Percentiles rank a stretch among this genome's conserved stretches.
Conservation (phyloP, 2,113 vertebrate genomes). For the Brienomyrus longianalis region DNA sequence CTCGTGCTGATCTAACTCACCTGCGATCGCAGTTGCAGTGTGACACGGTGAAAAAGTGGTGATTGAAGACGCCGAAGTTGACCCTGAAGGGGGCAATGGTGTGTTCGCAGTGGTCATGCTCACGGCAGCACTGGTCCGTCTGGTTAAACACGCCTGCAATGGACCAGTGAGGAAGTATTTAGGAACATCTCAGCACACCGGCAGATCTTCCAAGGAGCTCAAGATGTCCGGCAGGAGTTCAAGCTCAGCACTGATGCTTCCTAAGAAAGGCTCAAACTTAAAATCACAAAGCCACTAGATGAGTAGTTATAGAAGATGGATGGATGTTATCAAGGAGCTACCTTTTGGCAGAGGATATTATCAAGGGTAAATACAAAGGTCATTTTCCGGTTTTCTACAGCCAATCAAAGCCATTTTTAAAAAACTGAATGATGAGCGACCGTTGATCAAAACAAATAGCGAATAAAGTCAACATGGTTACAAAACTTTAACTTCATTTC, state of each 20-base stretch:
- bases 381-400: not conserved
- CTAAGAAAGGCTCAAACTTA: not conserved
- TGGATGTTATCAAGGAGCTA: not conserved
- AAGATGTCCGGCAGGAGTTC: not conserved
- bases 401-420: not conserved
- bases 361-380: not conserved
- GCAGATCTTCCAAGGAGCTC: not conserved
- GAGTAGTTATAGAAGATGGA: not conserved
- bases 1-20: slow-evolving; percentile 42
- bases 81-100: slow-evolving; percentile 68
- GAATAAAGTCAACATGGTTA: not conserved
- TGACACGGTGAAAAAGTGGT: slow-evolving; percentile 77
- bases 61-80: slow-evolving; percentile 75
- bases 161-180: not conserved
- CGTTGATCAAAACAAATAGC: not conserved
- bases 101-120: slow-evolving; percentile 74
- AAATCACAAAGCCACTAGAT: not conserved
- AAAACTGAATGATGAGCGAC: not conserved
- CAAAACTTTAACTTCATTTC: not conserved
- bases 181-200: not conserved
- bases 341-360: not conserved
- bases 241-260: not conserved
- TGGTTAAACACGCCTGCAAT: slow-evolving; percentile 67
- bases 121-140: slow-evolving; percentile 75
- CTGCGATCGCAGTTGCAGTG: slow-evolving; percentile 81